phyloP scores from a whole-genome alignment of 2,797 vertebrate genomes.

The Characodon lateralis region DNA sequence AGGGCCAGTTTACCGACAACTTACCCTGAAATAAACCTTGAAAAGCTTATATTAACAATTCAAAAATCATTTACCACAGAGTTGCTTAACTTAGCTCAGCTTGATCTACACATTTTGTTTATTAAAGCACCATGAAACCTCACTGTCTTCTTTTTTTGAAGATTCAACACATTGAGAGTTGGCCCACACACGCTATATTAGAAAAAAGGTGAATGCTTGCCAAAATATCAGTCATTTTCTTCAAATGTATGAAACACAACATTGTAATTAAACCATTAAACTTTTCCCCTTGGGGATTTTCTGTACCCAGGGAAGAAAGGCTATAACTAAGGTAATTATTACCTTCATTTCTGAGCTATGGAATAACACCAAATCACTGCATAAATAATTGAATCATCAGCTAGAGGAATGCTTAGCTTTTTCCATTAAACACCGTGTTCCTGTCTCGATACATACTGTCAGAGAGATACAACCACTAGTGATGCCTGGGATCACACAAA shows the following conservation, averaged over 20 bases:
- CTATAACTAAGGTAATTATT: conserved; percentile 64
- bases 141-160: conserved; percentile 20
- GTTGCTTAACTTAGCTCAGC: background rate
- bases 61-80: conserved; percentile 1
- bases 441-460: conserved; percentile 5
- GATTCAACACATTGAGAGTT: conserved; percentile 33
- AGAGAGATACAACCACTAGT: conserved; percentile 6
- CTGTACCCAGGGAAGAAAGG: conserved; percentile 62
- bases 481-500: conserved; percentile 34
- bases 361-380: conserved; percentile 55
- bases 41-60: conserved; percentile 6
- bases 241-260: conserved; percentile 64
- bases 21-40: background rate
- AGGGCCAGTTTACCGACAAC: too few species aligned
- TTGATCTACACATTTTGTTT: conserved; percentile 10
- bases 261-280: conserved; percentile 78
- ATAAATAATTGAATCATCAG: conserved; percentile 67
- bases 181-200: conserved; percentile 58
- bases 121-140: conserved; percentile 34
- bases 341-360: conserved; percentile 57
- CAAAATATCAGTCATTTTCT: conserved; percentile 63
- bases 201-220: conserved; percentile 50
- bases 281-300: conserved; percentile 68
- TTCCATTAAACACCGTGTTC: conserved; percentile 33
- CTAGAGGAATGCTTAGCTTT: conserved; percentile 23